These are phyloP conservation scores for Marcusenius ussheri DNA, from an alignment of 2,113 vertebrate species.

Conservation along the genomic window DNA sequence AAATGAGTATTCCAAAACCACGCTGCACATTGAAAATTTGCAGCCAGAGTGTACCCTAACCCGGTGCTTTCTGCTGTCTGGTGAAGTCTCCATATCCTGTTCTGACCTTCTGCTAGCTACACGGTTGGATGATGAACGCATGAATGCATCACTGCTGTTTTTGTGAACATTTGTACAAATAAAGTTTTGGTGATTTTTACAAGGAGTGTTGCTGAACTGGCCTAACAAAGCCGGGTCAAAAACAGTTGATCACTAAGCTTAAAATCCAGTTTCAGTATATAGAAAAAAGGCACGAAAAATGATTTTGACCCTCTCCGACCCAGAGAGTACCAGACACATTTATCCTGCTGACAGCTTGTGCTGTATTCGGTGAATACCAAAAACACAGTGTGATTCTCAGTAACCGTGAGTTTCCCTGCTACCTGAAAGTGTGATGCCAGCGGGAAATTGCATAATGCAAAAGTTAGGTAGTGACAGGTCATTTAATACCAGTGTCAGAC, in stretches of 20 bases:
- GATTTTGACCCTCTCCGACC: background rate
- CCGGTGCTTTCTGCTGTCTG: background rate
- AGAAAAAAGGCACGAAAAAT: background rate
- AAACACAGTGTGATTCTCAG: background rate
- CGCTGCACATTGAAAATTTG: background rate
- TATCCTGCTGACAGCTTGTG: background rate
- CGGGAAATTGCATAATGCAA: conserved; percentile 10
- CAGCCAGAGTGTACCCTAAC: background rate
- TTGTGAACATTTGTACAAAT: background rate
- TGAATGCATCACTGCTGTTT: background rate
- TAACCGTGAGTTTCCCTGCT: background rate
- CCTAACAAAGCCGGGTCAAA: background rate
- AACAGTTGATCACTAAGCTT: background rate
- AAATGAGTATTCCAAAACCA: background rate
- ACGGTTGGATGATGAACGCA: background rate
- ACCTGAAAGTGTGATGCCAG: conserved; percentile 7
- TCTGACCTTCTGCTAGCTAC: background rate
- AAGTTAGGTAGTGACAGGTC: background rate
- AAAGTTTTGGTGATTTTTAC: background rate
- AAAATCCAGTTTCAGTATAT: background rate
- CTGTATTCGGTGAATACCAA: background rate
- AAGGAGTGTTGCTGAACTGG: background rate
- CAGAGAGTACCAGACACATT: background rate
- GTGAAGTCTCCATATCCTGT: background rate
- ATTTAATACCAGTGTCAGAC: background rate